Base-by-base conservation (phyloP, 2,888 invertebrate species). In the Dendrolimus houi region DNA sequence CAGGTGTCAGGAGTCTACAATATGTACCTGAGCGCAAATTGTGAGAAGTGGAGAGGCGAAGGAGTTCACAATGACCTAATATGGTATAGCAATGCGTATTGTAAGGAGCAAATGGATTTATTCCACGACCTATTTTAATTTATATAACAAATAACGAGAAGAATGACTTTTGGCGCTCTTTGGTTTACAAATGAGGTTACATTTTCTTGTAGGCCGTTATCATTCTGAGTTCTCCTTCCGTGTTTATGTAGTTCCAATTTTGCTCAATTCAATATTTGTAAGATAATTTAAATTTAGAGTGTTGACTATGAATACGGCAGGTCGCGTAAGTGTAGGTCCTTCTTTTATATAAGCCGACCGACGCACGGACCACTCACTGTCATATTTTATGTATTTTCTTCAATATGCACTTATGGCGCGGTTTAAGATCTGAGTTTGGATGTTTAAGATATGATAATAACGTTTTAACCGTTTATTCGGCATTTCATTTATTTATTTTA, bases 241-340 rank as follows among this genome's bases (percentile, higher is more conserved):
- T 13, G 13, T 29, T 52, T 29, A n/a, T 9, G 6, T 17, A 52
- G 6, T 9, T 2, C 52, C 7, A 9, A 17, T 29, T 54, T 56
- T 29, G 8, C 57, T 41, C 1, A 9, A 53, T 41, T 1, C 8
- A 2, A 29, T 29, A 29, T 29, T 29, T 29, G 29, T 29, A 29
- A 29, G 29, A 29, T 29, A 29, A 29, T 29, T 47, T 7, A 40
- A 57, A 65, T 54, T n/a, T 59, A 17, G 58, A 56, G 64, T 59
- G 62, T 58, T 55, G 66, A 72, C 87, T 88, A 87, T 78, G 75
- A 71, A 83, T 87, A 74, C 55, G 71, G 56, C 60, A 65, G 68
- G 62, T 69, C 81, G 86, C 85, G 87, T 87, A 87, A 89, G 87
- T 86, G 87, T 87, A 87, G 84, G 75, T 79, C 75, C 77, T 47